phyloP scores from a whole-genome alignment of 2,888 invertebrate species.

The Epirrita christyi region DNA sequence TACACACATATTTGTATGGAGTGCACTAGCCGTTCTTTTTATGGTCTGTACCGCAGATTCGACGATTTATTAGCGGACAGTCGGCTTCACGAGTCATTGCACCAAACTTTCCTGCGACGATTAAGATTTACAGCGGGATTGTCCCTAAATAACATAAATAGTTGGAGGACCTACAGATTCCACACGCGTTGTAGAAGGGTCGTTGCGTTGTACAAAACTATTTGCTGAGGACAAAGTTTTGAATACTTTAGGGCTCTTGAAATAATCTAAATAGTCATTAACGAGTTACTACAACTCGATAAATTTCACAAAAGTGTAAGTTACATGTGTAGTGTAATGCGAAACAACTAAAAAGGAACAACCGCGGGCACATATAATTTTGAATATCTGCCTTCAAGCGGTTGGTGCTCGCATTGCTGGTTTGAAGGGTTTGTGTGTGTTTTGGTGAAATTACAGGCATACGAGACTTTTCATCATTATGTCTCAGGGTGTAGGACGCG shows the following conservation, averaged over 20 bases:
- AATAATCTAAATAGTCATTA: conserved; percentile 3
- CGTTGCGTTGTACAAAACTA: conserved; percentile 38
- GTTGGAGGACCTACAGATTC: conserved; percentile 57
- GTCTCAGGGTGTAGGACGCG: too few species aligned
- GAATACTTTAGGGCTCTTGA: conserved; percentile 1
- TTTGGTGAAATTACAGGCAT: too few species aligned
- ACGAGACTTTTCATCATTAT: too few species aligned
- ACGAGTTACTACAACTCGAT: too few species aligned
- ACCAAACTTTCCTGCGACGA: conserved; percentile 66
- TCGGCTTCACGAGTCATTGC: conserved; percentile 74
- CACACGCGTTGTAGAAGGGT: conserved; percentile 54
- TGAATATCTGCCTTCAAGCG: too few species aligned
- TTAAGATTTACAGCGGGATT: conserved; percentile 77
- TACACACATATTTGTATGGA: too few species aligned
- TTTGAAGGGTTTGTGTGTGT: too few species aligned
- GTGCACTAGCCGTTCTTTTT: conserved; percentile 8
- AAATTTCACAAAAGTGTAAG: too few species aligned
- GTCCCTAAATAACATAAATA: conserved; percentile 77
- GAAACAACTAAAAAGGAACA: too few species aligned
- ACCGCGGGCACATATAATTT: too few species aligned
- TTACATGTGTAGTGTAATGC: too few species aligned
- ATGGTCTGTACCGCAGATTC: conserved; percentile 41
- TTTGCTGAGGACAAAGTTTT: conserved; percentile 35
- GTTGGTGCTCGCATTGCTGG: too few species aligned
- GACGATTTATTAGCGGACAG: conserved; percentile 71